These are phyloP conservation scores for Oreohelix idahoensis DNA, from an alignment of 1,140 invertebrate species.

Conservation along the genomic window DNA sequence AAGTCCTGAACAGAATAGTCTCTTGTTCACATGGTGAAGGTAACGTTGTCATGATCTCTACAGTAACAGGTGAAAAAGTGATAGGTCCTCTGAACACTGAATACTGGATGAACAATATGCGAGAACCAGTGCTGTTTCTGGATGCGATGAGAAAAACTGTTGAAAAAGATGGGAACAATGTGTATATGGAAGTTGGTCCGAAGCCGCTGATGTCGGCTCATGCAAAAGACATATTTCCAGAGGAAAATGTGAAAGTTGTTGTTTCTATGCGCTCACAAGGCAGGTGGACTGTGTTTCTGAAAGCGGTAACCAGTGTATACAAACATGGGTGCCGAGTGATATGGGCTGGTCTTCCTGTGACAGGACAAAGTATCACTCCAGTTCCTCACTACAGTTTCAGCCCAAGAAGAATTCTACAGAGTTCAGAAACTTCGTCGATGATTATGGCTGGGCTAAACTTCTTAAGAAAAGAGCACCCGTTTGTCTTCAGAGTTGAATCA, in stretches of 20 bases:
- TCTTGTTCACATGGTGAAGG: neutral
- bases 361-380: slow-evolving; percentile 16
- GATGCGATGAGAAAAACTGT: slow-evolving; percentile 44
- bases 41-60: slow-evolving; percentile 46
- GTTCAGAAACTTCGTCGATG: slow-evolving; percentile 8
- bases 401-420: neutral
- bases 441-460: slow-evolving; percentile 16
- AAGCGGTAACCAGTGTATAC: slow-evolving; percentile 35
- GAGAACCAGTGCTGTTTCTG: slow-evolving; percentile 48
- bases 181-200: slow-evolving; percentile 58
- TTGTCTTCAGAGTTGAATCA: slow-evolving; percentile 13
- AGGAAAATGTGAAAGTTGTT: slow-evolving; percentile 36
- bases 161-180: slow-evolving; percentile 33
- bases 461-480: slow-evolving; percentile 34
- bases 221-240: slow-evolving; percentile 41
- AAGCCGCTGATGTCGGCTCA: slow-evolving; percentile 51
- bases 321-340: slow-evolving; percentile 32
- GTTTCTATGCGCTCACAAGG: slow-evolving; percentile 50
- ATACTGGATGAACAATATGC: slow-evolving; percentile 54
- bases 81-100: slow-evolving; percentile 1
- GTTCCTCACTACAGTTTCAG: slow-evolving; percentile 46
- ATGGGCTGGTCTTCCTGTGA: slow-evolving; percentile 39
- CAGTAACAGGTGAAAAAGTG: slow-evolving; percentile 49
- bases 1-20: slow-evolving; percentile 2
- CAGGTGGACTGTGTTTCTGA: slow-evolving; percentile 34